Evolutionary conservation across 2,888 invertebrate genomes (phyloP).

Genomic region (Coleophora deauratella): DNA sequence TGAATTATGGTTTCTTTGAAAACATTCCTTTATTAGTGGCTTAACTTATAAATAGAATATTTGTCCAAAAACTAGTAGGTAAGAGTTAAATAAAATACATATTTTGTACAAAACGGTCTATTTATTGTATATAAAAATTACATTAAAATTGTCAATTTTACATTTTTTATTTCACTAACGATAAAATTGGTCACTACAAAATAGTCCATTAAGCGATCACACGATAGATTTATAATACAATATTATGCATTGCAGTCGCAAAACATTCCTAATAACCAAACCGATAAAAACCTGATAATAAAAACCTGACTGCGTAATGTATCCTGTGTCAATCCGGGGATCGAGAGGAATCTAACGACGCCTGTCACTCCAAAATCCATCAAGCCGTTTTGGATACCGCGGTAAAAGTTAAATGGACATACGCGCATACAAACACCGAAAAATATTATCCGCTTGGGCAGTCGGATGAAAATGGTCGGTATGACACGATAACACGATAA

Average conservation of each 20-base stretch:
- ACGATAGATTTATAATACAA: slow-evolving; percentile 36
- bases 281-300: too few relatives aligned
- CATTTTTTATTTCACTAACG: slow-evolving; percentile 56
- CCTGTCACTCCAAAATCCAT: too few relatives aligned
- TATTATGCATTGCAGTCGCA: slow-evolving; percentile 53
- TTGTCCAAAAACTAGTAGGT: too few relatives aligned
- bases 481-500: slow-evolving; percentile 28
- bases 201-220: slow-evolving; percentile 68
- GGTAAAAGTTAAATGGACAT: too few relatives aligned
- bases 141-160: slow-evolving; percentile 74
- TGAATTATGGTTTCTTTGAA: neutral
- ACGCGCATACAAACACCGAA: too few relatives aligned
- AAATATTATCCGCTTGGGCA: too few relatives aligned
- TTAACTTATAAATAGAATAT: neutral
- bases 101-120: slow-evolving; percentile 70
- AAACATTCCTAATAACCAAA: slow-evolving; percentile 45
- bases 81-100: slow-evolving; percentile 27
- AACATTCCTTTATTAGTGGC: neutral
- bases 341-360: too few relatives aligned
- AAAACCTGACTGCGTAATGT: too few relatives aligned
- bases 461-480: too few relatives aligned
- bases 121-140: slow-evolving; percentile 75
- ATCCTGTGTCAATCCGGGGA: too few relatives aligned
- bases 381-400: too few relatives aligned
- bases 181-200: slow-evolving; percentile 74